phyloP scores from a whole-genome alignment of 2,797 vertebrate genomes.

The Chlorospingus flavigularis region DNA sequence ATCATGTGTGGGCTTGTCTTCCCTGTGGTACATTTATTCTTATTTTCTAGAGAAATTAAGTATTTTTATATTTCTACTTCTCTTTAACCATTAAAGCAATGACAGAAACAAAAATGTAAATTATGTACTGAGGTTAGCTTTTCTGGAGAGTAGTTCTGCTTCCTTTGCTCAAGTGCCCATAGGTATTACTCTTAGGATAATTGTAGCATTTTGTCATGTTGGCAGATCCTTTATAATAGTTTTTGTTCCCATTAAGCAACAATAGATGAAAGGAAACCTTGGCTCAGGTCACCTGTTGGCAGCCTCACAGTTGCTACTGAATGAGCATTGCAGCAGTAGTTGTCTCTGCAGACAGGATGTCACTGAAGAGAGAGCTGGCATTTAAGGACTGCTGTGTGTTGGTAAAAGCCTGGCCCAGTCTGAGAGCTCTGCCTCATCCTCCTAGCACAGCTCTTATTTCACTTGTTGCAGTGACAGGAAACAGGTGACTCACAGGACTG shows the following conservation, averaged over 20 bases:
- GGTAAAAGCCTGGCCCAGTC: background rate
- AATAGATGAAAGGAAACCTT: constrained; percentile 40
- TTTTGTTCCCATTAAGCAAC: constrained; percentile 58
- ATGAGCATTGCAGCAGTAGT: background rate
- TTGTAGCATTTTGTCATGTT: constrained; percentile 62
- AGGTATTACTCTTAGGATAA: constrained; percentile 55
- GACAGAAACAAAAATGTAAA: constrained; percentile 3
- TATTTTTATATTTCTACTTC: background rate
- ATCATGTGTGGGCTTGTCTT: background rate
- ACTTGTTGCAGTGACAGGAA: background rate
- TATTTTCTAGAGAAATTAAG: background rate
- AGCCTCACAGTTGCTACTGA: constrained; percentile 22
- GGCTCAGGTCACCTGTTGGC: constrained; percentile 37
- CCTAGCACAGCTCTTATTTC: background rate
- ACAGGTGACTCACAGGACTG: background rate
- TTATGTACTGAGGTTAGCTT: constrained; percentile 5
- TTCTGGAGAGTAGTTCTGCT: background rate
- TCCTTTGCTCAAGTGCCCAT: constrained; percentile 3
- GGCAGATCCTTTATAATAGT: constrained; percentile 46
- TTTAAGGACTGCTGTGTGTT: constrained; percentile 12
- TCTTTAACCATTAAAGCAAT: background rate
- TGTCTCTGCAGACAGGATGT: background rate
- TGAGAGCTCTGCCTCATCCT: background rate
- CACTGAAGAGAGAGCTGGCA: background rate
- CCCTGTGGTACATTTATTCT: background rate